Base-by-base conservation (phyloP, 2,888 invertebrate species). In the Drosophila mimica region DNA sequence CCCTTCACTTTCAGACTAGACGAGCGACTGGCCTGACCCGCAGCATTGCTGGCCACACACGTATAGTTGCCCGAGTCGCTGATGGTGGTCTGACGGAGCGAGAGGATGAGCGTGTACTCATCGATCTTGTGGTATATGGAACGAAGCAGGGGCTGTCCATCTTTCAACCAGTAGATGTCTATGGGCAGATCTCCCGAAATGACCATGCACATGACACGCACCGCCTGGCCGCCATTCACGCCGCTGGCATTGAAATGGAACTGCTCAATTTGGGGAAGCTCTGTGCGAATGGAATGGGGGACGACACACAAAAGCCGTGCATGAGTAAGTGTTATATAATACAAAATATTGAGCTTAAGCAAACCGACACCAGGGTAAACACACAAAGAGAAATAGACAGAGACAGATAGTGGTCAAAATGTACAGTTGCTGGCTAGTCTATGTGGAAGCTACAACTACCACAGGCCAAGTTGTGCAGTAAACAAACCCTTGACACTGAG, bases 151-250 rank as follows among this genome's bases (percentile, higher is more conserved):
- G 92, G 91, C 70, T 92, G 87, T 63, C 93, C 93, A 85, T 94
- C 93, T 90, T 94, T 94, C 46, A 94, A 91, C 94, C 94, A 98
- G 75, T 94, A 94, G 70, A 98, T 95, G 82, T 94, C 95, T 79
- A 97, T 94, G 58, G 97, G 97, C 83, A 96, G 94, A 93, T 98
- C 97, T 74, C 97, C 97, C 87, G 96, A 95, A 78, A 95, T 94
- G 81, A 96, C 95, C 83, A 95, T 95, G 93, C 96, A 97, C 91
- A 94, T 93, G 54, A 94, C 92, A 76, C 94, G 93, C 34, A 94
- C 93, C 61, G 94, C 93, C 79, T 94, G 93, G 53, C 94, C 94
- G 70, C 94, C 94, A 87, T 93, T 94, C 48, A 94, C 93, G 63
- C 94, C 94, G 74, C 93, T 93, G 54, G 91, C 86, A 91, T 94